A percentile compares a stretch with the other conserved stretches of the same genome.
phyloP scores from a whole-genome alignment of 2,888 invertebrate genomes.

The Drosophila birchii region DNA sequence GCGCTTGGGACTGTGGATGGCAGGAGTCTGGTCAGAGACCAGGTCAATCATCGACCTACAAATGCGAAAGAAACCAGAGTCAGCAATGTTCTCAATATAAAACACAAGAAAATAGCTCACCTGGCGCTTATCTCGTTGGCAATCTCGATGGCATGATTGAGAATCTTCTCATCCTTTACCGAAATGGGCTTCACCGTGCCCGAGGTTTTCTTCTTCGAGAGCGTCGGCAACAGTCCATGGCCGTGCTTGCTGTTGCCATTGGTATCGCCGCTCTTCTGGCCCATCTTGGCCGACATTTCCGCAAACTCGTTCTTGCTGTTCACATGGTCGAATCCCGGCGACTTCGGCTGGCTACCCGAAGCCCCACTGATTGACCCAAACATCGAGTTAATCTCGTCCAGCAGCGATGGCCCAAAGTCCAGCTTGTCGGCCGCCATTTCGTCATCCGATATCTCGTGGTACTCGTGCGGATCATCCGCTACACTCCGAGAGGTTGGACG shows the following conservation, averaged over 20 bases:
- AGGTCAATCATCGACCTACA: conserved; percentile 87
- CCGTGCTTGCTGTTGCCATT: conserved; percentile 80
- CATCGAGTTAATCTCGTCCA: conserved; percentile 96
- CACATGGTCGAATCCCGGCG: conserved; percentile 86
- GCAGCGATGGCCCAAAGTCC: conserved; percentile 94
- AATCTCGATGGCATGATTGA: conserved; percentile 96
- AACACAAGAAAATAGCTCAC: conserved; percentile 74
- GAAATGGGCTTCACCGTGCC: conserved; percentile 93
- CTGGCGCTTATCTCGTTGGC: conserved; percentile 95
- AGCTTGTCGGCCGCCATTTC: conserved; percentile 86
- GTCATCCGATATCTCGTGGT: conserved; percentile 93
- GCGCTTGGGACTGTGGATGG: conserved; percentile 89
- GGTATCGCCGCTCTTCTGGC: conserved; percentile 69
- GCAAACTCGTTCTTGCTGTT: conserved; percentile 90
- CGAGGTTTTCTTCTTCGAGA: conserved; percentile 82
- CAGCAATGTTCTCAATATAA: background rate
- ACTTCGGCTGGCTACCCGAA: conserved; percentile 80
- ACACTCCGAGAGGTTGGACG: conserved; percentile 63
- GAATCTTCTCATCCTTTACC: conserved; percentile 94
- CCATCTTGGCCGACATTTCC: conserved; percentile 86
- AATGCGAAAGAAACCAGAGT: conserved; percentile 12
- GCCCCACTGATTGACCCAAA: conserved; percentile 87
- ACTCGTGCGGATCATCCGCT: conserved; percentile 87
- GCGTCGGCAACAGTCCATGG: conserved; percentile 52
- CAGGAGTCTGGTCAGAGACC: conserved; percentile 85